Evolutionary conservation across 2,797 vertebrate genomes (phyloP), one percentile per base, ranked within the genome.

Genomic region (Melanotaenia trifasciata): DNA sequence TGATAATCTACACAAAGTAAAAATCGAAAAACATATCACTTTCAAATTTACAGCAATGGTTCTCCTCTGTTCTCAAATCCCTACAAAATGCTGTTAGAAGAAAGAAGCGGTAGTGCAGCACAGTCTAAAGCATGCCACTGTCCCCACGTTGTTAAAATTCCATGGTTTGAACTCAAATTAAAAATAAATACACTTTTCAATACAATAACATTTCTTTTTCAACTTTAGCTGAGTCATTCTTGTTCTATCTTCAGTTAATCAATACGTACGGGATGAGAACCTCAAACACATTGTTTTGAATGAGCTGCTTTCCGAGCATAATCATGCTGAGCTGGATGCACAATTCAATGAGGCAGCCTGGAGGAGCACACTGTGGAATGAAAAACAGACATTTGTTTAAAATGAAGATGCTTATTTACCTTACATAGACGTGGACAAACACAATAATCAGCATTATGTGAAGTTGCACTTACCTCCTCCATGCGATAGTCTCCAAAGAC

Each of bases 281-380:
- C 92, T 99, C 98, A 76, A 99, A 99, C 60, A 99, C 92, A 79
- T 99, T 99, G 86, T 99, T 99, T 85, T 99, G 98, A 72, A 99
- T 99, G 74, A 99, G 92, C 87, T 99, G 98, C 84, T 99, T 99
- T 66, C 98, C 98, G 38, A 99, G 91, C 98, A 99, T 99, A 83
- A 99, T 99, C 94, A 99, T 98, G 90, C 98, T 98, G 69, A 99
- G 95, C 87, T 99, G 98, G 86, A 99, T 96, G 85, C 98, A 99
- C 56, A 99, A 94, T 87, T 99, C 98, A 78, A 99, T 99, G 82
- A 99, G 94, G 91, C 98, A 99, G 85, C 98, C 98, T 64, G 97
- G 97, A 0, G 98, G 98, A 77, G 98, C 97, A 78, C 98, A 99
- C 98, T 98, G 91, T 22, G 24, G 10, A 38, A 12, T 69, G 74